Base-by-base conservation (phyloP, 2,888 invertebrate species). In the Aphidius colemani region DNA sequence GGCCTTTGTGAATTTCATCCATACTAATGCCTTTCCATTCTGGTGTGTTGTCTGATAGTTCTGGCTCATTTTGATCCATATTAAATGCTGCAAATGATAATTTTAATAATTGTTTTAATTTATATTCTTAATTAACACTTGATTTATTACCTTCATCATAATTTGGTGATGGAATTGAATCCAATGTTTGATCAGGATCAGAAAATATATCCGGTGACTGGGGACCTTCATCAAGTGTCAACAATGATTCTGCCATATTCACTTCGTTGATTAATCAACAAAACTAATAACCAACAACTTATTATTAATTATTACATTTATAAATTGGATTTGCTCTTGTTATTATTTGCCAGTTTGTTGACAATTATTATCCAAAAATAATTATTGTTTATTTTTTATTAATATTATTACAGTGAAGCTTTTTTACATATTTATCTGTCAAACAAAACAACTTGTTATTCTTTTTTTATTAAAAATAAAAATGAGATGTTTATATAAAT, bases 1-100 rank as follows among this genome's bases (percentile, higher is more conserved):
- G 78, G n/a, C 83, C 82, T 69, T 77, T 80, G 61, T 80, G 81
- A 69, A 86, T 79, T 68, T 85, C 84, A 44, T 81, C 76, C 74
- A 85, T 78, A 64, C 79, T 81, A 11, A 81, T 75, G 39, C 85
- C 85, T 70, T 83, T 77, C 85, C 85, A 85, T 67, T 80, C 79
- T 41, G 75, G 75, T 57, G 65, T 66, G 50, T 76, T 71, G 6
- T 72, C 67, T 11, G 69, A 67, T 10, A 72, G 63, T 59, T 78
- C 76, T 55, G 79, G 74, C 69, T 79, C 79, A 8, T 66, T 65
- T 8, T n/a, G n/a, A 44, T 67, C 68, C 10, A 61, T 59, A 39
- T 71, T 69, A 55, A 65, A 73, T 55, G 74, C 77, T 77, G 63
- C 7, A 57, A 50, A 60, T 43, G 18, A 53, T 43, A 11, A 18